These are phyloP conservation scores for Liodrosophila aerea DNA, from an alignment of 2,888 invertebrate genomes.

Conservation along the genomic window DNA sequence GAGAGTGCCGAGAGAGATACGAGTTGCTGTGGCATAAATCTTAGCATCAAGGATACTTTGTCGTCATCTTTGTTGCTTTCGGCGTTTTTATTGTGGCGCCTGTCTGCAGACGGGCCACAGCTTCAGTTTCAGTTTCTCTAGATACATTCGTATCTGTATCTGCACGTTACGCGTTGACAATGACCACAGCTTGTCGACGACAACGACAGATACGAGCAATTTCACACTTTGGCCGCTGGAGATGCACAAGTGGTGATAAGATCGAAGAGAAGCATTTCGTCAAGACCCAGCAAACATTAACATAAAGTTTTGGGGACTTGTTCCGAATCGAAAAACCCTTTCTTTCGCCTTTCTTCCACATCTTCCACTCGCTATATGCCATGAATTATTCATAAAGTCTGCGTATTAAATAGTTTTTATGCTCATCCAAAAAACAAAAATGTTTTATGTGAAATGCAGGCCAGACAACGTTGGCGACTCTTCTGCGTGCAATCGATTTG, in stretches of 20 bases:
- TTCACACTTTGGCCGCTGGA: constrained; percentile 64
- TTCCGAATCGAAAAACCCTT: constrained; percentile 28
- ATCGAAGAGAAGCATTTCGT: constrained; percentile 15
- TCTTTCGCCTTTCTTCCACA: constrained; percentile 1
- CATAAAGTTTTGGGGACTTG: constrained; percentile 65
- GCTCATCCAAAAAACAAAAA: constrained; percentile 70
- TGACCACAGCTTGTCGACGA: constrained; percentile 74
- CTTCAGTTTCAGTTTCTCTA: not conserved
- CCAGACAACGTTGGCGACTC: constrained; percentile 31
- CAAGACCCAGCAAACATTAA: constrained; percentile 38
- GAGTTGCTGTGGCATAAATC: constrained; percentile 69
- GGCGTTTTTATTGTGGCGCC: constrained; percentile 76
- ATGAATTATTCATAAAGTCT: constrained; percentile 75
- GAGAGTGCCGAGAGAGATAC: constrained; percentile 17
- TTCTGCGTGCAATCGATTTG: constrained; percentile 70
- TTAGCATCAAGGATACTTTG: constrained; percentile 77
- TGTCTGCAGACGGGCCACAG: constrained; percentile 59
- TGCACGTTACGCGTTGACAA: constrained; percentile 64
- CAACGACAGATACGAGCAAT: constrained; percentile 78
- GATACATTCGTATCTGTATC: constrained; percentile 28
- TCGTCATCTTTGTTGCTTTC: constrained; percentile 71
- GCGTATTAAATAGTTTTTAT: constrained; percentile 72
- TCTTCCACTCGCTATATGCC: constrained; percentile 28
- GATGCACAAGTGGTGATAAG: constrained; percentile 65
- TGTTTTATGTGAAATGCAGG: constrained; percentile 67